A percentile compares a stretch with the other conserved stretches of the same genome.
phyloP scores from a whole-genome alignment of 2,888 invertebrate species.

The Diogma glabrata region DNA sequence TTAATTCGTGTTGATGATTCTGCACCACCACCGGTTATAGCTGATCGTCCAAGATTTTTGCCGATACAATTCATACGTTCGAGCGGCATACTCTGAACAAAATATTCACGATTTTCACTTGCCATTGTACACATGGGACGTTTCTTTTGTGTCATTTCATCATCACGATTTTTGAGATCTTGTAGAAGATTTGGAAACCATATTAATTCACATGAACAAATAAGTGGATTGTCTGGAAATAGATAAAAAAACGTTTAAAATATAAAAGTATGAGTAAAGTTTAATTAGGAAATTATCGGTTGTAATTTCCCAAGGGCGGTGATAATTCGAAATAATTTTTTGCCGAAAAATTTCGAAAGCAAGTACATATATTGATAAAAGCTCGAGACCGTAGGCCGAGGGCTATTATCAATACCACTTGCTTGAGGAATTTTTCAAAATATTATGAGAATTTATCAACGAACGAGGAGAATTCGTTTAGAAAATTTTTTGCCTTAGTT shows the following conservation, averaged over 20 bases:
- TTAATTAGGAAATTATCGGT: too few species aligned
- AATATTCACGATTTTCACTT: slow-evolving; percentile 70
- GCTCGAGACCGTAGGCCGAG: too few species aligned
- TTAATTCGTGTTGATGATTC: not conserved
- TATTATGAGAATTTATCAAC: too few species aligned
- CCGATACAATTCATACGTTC: slow-evolving; percentile 75
- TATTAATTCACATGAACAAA: slow-evolving; percentile 76
- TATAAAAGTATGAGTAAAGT: too few species aligned
- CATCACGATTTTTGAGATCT: slow-evolving; percentile 66
- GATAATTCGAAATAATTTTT: too few species aligned
- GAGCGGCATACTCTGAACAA: slow-evolving; percentile 66
- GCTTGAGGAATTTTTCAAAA: too few species aligned
- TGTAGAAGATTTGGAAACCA: slow-evolving; percentile 80
- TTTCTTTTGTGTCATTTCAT: slow-evolving; percentile 81
- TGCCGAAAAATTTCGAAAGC: too few species aligned
- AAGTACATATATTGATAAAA: too few species aligned
- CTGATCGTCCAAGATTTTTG: slow-evolving; percentile 35
- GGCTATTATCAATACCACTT: too few species aligned
- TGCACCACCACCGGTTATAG: slow-evolving; percentile 19
- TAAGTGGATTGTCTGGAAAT: slow-evolving; percentile 69
- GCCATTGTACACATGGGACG: slow-evolving; percentile 71
- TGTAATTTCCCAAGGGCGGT: too few species aligned
- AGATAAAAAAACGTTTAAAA: slow-evolving; percentile 2
- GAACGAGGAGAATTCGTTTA: too few species aligned
- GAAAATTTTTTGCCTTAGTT: too few species aligned